Conservation (phyloP, 2,888 invertebrate genomes). For the Andrena bicolor region DNA sequence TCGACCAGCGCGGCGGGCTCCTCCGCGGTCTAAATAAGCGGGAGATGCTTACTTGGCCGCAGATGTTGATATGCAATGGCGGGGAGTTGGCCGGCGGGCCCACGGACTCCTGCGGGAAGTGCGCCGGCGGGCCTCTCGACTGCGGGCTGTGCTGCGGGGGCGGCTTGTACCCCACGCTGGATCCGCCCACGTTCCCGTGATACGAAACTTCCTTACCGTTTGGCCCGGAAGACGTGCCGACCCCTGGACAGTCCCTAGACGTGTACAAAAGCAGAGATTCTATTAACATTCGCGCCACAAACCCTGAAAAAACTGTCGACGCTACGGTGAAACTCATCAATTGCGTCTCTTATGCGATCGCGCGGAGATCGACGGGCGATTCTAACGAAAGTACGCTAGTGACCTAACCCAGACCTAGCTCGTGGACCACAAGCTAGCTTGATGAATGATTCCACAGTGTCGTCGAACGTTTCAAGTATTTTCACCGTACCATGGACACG, state of each 20-base stretch:
- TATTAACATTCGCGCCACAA: background rate
- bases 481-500: slow-evolving; percentile 7
- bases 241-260: slow-evolving; percentile 81
- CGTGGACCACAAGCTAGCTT: background rate
- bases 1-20: background rate
- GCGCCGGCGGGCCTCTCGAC: slow-evolving; percentile 78
- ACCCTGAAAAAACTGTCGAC: background rate
- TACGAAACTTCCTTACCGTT: slow-evolving; percentile 82
- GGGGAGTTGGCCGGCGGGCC: slow-evolving; percentile 85
- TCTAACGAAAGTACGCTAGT: background rate
- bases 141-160: slow-evolving; percentile 81
- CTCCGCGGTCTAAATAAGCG: too few relatives aligned
- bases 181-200: slow-evolving; percentile 81
- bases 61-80: slow-evolving; percentile 87
- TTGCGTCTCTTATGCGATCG: background rate
- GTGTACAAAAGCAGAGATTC: slow-evolving; percentile 15
- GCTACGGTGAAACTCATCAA: slow-evolving; percentile 4
- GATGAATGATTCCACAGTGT: background rate
- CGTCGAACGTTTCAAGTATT: slow-evolving; percentile 1
- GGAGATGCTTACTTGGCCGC: slow-evolving; percentile 84
- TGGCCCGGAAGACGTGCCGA: slow-evolving; percentile 81
- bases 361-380: background rate
- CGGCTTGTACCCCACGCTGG: slow-evolving; percentile 80
- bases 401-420: background rate
- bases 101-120: slow-evolving; percentile 80